These are phyloP conservation scores for Listronotus bonariensis DNA, from an alignment of 1,140 invertebrate species.

Conservation along the genomic window DNA sequence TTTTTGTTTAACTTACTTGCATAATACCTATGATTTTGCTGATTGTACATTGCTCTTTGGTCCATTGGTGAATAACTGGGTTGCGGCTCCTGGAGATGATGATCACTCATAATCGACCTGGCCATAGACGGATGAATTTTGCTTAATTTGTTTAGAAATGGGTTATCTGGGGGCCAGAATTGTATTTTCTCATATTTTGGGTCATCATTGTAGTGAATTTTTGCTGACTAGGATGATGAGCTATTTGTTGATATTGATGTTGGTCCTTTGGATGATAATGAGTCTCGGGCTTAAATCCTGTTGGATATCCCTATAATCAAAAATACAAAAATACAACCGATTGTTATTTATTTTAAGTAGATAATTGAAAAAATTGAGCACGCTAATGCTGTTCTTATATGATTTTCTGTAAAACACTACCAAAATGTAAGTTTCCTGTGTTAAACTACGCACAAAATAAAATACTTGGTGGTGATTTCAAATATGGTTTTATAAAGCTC, in stretches of 20 bases:
- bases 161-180: conserved; percentile 33
- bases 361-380: too few species aligned
- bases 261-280: conserved; percentile 42
- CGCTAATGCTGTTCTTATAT: too few species aligned
- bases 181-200: conserved; percentile 41
- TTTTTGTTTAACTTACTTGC: conserved; percentile 18
- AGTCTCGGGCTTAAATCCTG: conserved; percentile 45
- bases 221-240: conserved; percentile 18
- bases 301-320: conserved; percentile 35
- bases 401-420: too few species aligned
- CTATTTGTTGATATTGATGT: conserved; percentile 24
- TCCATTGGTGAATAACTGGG: conserved; percentile 41
- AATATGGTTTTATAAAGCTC: too few species aligned
- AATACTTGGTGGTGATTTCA: too few species aligned
- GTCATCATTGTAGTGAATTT: conserved; percentile 38
- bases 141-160: conserved; percentile 46
- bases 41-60: conserved; percentile 41
- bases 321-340: too few species aligned
- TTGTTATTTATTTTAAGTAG: too few species aligned
- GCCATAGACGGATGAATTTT: conserved; percentile 47
- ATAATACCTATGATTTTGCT: conserved; percentile 40
- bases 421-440: too few species aligned
- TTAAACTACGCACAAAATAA: too few species aligned
- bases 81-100: conserved; percentile 47
- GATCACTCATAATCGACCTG: conserved; percentile 47